phyloP scores from a whole-genome alignment of 2,113 vertebrate genomes.

The Atrichornis clamosus region DNA sequence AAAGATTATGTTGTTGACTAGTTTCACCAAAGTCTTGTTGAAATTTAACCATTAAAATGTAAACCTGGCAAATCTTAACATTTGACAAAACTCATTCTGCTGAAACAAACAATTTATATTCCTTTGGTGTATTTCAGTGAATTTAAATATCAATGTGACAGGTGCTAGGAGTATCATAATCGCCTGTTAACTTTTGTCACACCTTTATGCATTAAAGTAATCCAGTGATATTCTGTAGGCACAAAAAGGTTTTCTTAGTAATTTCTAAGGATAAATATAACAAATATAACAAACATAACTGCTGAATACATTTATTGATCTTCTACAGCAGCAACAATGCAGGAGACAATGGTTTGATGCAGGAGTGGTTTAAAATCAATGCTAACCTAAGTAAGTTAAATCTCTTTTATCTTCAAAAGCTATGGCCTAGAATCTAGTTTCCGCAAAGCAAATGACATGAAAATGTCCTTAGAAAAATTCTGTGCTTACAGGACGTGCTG shows the following conservation, averaged over 20 bases:
- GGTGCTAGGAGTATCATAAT: neutral
- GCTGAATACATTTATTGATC: neutral
- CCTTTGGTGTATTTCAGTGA: neutral
- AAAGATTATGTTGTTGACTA: neutral
- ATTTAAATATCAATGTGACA: neutral
- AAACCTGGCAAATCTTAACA: neutral
- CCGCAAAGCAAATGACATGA: neutral
- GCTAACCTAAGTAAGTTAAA: neutral
- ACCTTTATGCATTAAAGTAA: neutral
- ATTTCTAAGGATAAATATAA: neutral
- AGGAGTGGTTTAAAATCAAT: neutral
- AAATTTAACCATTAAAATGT: neutral
- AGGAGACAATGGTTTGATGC: neutral
- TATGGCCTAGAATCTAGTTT: neutral
- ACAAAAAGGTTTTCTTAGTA: neutral
- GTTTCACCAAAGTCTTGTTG: neutral
- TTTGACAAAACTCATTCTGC: neutral
- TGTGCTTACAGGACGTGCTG: neutral
- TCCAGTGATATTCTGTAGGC: neutral
- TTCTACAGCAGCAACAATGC: neutral
- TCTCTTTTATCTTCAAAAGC: neutral
- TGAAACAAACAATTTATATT: neutral
- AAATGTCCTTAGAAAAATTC: neutral
- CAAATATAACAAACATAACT: neutral
- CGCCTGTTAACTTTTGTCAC: rapidly evolving